Evolutionary conservation across 2,888 invertebrate genomes (phyloP).

Genomic region (Arenicola marina): DNA sequence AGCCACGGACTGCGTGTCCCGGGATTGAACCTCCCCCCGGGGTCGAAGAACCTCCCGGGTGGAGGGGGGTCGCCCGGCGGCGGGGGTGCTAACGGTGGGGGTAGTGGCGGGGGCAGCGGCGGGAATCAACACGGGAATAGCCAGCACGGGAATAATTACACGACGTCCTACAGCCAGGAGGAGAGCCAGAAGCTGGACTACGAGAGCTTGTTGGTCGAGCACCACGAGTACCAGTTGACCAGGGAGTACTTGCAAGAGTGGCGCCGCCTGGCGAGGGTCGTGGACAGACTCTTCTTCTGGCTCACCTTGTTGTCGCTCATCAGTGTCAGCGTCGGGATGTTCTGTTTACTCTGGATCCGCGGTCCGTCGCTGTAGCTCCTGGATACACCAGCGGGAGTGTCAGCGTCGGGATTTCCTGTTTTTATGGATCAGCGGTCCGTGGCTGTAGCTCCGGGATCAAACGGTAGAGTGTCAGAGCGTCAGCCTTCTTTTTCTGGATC

Average conservation of each 20-base stretch:
- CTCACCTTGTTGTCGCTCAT: constrained; percentile 60
- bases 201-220: not conserved
- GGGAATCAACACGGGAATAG: no score
- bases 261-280: constrained; percentile 63
- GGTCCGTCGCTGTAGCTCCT: no score
- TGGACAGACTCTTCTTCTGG: constrained; percentile 66
- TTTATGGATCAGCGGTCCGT: no score
- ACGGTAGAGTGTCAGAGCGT: no score
- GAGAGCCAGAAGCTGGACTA: not conserved
- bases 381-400: no score
- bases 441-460: no score
- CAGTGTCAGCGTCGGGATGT: constrained; percentile 13
- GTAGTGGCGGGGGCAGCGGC: not conserved
- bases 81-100: not conserved
- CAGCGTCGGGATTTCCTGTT: no score
- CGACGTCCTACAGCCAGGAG: not conserved
- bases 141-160: no score
- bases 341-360: not conserved
- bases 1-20: not conserved
- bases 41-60: no score
- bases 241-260: constrained; percentile 46
- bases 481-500: no score
- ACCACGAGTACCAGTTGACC: not conserved
- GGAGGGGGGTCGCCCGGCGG: not conserved
- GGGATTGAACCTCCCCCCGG: no score